Evolutionary conservation across 1,140 invertebrate genomes (phyloP).

Genomic region (Trichonephila clavata): DNA sequence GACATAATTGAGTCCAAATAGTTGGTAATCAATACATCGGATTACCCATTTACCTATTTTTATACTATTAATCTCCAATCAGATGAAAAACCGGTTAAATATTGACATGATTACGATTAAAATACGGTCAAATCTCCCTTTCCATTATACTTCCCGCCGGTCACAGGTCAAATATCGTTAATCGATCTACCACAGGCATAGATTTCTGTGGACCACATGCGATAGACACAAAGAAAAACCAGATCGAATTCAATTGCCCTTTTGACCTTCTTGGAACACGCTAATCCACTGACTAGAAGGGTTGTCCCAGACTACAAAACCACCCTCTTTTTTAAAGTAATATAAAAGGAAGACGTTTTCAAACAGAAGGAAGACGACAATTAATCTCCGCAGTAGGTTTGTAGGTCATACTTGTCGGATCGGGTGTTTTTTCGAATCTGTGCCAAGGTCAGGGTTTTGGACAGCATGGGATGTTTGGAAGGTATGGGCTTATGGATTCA

Average conservation of each 20-base stretch:
- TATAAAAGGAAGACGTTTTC: background rate
- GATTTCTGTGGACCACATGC: background rate
- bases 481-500: background rate
- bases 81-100: too few species aligned
- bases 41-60: too few species aligned
- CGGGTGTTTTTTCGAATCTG: background rate
- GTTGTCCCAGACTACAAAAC: background rate
- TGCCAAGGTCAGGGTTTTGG: slow-evolving; percentile 53
- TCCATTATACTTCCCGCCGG: background rate
- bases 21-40: too few species aligned
- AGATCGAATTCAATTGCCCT: background rate
- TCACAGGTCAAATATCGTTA: slow-evolving; percentile 31
- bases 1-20: too few species aligned
- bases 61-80: too few species aligned
- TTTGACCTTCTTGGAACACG: background rate
- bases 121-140: background rate
- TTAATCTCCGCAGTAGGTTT: slow-evolving; percentile 47
- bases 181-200: background rate
- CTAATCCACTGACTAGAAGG: slow-evolving; percentile 27
- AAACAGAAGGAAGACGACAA: background rate
- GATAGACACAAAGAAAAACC: background rate
- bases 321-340: background rate
- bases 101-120: background rate
- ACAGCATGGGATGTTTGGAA: background rate
- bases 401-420: slow-evolving; percentile 25